phyloP scores from a whole-genome alignment of 2,888 invertebrate genomes.

The Noctua janthina region DNA sequence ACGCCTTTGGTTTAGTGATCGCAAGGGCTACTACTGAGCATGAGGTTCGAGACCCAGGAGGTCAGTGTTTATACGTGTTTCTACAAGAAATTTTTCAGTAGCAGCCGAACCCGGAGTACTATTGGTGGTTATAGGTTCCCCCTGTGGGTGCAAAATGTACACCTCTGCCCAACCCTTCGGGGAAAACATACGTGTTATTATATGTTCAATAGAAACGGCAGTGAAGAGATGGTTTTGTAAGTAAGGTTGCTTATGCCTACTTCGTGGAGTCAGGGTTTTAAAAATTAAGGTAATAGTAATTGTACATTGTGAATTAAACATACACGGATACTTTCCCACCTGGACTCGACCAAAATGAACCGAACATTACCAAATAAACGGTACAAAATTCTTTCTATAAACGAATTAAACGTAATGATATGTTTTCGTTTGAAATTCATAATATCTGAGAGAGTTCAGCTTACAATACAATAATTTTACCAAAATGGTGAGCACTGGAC shows the following conservation, averaged over 20 bases:
- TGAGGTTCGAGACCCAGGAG: neutral
- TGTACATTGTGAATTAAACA: neutral
- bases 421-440: conserved; percentile 37
- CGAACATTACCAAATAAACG: conserved; percentile 27
- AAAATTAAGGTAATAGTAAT: neutral
- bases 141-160: neutral
- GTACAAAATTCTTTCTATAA: conserved; percentile 39
- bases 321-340: neutral
- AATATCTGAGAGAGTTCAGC: conserved; percentile 35
- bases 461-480: conserved; percentile 54
- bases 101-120: neutral
- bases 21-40: neutral
- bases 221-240: neutral
- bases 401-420: conserved; percentile 46
- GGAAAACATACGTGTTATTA: neutral
- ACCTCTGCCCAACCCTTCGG: neutral
- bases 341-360: neutral
- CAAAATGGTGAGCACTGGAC: conserved; percentile 60
- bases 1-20: neutral
- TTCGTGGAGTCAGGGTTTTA: neutral
- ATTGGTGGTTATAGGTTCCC: neutral
- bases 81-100: neutral
- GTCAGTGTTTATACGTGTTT: neutral
- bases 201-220: neutral
- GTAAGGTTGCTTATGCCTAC: neutral